A percentile compares a stretch with the other conserved stretches of the same genome.
Evolutionary conservation across 2,888 invertebrate species (phyloP).

Genomic region (Idaea straminata): DNA sequence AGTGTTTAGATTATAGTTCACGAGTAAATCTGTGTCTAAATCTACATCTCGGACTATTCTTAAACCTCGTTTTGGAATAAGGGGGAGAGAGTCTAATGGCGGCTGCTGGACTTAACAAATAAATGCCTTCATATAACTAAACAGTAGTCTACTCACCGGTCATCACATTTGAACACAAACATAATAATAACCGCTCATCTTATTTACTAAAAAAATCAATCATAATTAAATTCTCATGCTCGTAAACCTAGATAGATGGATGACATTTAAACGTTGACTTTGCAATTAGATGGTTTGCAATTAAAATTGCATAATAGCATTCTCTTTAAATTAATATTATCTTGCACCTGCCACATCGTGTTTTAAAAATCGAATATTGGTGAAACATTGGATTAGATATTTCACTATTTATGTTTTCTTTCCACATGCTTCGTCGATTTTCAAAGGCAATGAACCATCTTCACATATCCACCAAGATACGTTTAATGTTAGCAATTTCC

Average conservation of each 20-base stretch:
- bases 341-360: background rate
- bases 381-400: background rate
- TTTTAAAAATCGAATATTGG: background rate
- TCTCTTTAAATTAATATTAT: slow-evolving; percentile 6
- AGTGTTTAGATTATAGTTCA: too few relatives aligned
- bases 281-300: background rate
- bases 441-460: background rate
- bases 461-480: background rate
- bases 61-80: too few relatives aligned
- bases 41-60: too few relatives aligned
- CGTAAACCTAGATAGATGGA: background rate
- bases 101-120: too few relatives aligned
- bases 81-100: too few relatives aligned
- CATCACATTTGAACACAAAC: too few relatives aligned
- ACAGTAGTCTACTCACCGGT: too few relatives aligned
- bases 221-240: background rate
- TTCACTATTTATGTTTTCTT: background rate
- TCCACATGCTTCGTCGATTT: background rate
- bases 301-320: background rate
- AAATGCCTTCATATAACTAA: too few relatives aligned
- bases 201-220: background rate
- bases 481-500: slow-evolving; percentile 19
- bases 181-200: background rate
- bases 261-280: background rate
- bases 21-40: too few relatives aligned